phyloP scores from a whole-genome alignment of 2,888 invertebrate genomes.

The Parthenolecanium corni region DNA sequence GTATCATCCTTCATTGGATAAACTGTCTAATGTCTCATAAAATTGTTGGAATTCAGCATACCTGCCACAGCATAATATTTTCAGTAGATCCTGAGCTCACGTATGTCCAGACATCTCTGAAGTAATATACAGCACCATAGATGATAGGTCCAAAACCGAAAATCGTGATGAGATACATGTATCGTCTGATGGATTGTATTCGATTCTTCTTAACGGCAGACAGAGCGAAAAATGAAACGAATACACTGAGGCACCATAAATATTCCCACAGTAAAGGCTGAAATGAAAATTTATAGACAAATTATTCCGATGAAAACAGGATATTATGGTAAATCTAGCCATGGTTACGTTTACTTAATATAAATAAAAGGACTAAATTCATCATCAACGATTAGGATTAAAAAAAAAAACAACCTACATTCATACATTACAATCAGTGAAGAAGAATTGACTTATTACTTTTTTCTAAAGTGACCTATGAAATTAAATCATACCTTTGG shows the following conservation, averaged over 20 bases:
- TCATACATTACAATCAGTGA: no score
- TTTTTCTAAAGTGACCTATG: slow-evolving; percentile 8
- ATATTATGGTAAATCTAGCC: no score
- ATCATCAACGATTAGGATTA: no score
- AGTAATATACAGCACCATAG: slow-evolving; percentile 71
- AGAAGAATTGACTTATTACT: no score
- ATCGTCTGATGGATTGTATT: slow-evolving; percentile 60
- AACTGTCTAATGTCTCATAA: no score
- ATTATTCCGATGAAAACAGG: no score
- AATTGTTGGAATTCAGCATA: no score
- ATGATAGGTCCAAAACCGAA: slow-evolving; percentile 70
- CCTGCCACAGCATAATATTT: slow-evolving; percentile 71
- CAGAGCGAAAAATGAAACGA: slow-evolving; percentile 72
- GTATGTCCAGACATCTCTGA: slow-evolving; percentile 71
- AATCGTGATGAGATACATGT: slow-evolving; percentile 65
- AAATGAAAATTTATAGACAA: slow-evolving; percentile 37
- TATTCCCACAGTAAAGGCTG: slow-evolving; percentile 88
- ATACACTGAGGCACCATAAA: slow-evolving; percentile 74
- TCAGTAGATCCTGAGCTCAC: slow-evolving; percentile 56
- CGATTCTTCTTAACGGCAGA: slow-evolving; percentile 77
- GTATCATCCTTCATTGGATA: not conserved
- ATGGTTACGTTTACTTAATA: no score
- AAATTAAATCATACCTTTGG: slow-evolving; percentile 50
- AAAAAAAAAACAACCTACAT: slow-evolving; percentile 34
- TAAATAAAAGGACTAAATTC: no score